phyloP scores from a whole-genome alignment of 2,113 vertebrate species.

The Holacanthus passer region DNA sequence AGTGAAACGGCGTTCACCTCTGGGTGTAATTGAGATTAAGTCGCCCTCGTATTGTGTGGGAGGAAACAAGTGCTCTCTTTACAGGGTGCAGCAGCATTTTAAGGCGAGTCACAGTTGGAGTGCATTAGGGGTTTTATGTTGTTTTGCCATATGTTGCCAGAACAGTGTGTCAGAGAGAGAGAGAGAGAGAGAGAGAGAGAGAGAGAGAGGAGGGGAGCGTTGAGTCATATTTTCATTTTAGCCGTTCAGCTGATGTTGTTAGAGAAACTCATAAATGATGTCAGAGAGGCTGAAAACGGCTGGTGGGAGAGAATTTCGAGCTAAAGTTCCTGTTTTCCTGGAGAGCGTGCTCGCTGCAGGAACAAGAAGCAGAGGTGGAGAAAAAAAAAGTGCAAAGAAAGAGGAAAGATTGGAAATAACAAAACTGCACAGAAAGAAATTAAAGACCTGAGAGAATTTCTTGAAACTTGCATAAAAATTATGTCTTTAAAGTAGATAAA shows the following conservation, averaged over 20 bases:
- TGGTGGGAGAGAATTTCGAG: background rate
- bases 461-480: no score
- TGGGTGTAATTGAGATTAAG: conserved; percentile 70
- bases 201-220: no score
- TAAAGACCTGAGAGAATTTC: no score
- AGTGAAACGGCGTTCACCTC: conserved; percentile 55
- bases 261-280: conserved; percentile 49
- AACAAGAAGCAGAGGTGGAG: background rate
- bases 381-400: background rate
- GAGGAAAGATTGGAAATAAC: background rate
- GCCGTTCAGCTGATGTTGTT: conserved; percentile 52
- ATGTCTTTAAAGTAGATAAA: no score
- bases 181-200: no score
- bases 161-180: conserved; percentile 57
- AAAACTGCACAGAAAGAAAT: no score
- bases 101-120: conserved; percentile 66
- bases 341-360: background rate
- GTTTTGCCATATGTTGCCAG: conserved; percentile 68
- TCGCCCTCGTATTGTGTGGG: conserved; percentile 58
- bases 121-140: conserved; percentile 62
- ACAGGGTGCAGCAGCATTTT: conserved; percentile 56
- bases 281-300: conserved; percentile 44
- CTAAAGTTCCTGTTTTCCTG: background rate
- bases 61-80: conserved; percentile 57
- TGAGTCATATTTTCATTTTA: conserved; percentile 69